A percentile compares a stretch with the other conserved stretches of the same genome.
Evolutionary conservation across 2,113 vertebrate species (phyloP).

Genomic region (Engystomops pustulosus): DNA sequence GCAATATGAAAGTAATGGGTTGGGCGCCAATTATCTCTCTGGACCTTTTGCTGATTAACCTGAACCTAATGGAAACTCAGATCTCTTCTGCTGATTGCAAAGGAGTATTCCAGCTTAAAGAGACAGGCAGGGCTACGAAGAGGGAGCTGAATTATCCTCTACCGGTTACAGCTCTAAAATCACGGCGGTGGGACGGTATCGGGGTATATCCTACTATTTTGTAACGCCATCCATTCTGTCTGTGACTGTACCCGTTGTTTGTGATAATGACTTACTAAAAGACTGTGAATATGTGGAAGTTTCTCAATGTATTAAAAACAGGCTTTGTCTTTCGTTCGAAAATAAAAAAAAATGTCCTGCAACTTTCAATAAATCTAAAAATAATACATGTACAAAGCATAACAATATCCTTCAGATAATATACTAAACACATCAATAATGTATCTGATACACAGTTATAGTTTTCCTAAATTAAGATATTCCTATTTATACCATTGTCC

Average conservation of each 20-base stretch:
- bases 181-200: no score
- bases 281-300: not conserved
- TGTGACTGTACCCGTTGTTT: not conserved
- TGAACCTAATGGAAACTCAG: constrained; percentile 23
- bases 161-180: not conserved
- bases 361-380: not conserved
- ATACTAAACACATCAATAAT: not conserved
- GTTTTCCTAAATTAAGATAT: not conserved
- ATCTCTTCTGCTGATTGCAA: constrained; percentile 28
- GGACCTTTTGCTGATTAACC: constrained; percentile 46
- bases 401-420: not conserved
- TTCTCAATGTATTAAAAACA: constrained; percentile 5
- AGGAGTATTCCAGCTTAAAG: constrained; percentile 5
- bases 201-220: not conserved
- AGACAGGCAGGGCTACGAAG: not conserved
- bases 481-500: not conserved
- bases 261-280: not conserved
- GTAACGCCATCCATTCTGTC: not conserved
- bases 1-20: constrained; percentile 33
- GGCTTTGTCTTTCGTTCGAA: not conserved
- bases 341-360: not conserved
- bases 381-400: no score
- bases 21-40: constrained; percentile 35
- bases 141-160: not conserved
- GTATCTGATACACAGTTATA: no score